Conservation (phyloP, 2,888 invertebrate genomes). For the Dione juno region DNA sequence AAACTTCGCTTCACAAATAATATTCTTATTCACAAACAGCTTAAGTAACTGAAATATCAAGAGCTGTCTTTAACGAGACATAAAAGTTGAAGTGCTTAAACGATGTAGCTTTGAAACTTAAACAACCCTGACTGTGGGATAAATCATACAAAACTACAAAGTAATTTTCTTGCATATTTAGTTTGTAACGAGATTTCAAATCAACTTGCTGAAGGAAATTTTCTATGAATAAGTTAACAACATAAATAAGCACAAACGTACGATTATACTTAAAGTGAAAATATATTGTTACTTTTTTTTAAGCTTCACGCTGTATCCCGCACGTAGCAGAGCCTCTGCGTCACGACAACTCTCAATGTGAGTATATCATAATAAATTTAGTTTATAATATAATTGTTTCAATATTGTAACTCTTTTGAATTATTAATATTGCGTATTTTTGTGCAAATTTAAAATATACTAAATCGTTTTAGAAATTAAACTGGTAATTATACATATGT, state of each 20-base stretch:
- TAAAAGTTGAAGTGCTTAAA: conserved; percentile 14
- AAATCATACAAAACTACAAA: conserved; percentile 25
- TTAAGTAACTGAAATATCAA: conserved; percentile 12
- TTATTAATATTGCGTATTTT: too few species aligned
- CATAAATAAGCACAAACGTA: background rate
- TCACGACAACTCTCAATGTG: too few species aligned
- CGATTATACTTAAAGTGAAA: background rate
- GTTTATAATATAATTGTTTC: too few species aligned
- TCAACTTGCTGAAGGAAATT: background rate
- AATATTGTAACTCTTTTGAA: too few species aligned
- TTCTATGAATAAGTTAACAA: conserved; percentile 5
- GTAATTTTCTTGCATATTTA: conserved; percentile 20
- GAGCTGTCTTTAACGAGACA: conserved; percentile 26
- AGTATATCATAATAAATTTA: too few species aligned
- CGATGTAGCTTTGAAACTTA: conserved; percentile 17
- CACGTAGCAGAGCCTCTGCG: too few species aligned
- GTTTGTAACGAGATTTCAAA: conserved; percentile 5
- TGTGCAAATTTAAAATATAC: too few species aligned
- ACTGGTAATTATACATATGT: too few species aligned
- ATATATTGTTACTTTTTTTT: background rate
- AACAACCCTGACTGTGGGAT: conserved; percentile 20
- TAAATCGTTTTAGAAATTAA: too few species aligned
- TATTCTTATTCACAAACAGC: conserved; percentile 14
- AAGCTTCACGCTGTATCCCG: too few species aligned
- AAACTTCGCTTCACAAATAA: background rate